Percentiles rank a stretch among this genome's conserved stretches.
phyloP scores from a whole-genome alignment of 2,113 vertebrate genomes.

The Ariopsis seemanni region DNA sequence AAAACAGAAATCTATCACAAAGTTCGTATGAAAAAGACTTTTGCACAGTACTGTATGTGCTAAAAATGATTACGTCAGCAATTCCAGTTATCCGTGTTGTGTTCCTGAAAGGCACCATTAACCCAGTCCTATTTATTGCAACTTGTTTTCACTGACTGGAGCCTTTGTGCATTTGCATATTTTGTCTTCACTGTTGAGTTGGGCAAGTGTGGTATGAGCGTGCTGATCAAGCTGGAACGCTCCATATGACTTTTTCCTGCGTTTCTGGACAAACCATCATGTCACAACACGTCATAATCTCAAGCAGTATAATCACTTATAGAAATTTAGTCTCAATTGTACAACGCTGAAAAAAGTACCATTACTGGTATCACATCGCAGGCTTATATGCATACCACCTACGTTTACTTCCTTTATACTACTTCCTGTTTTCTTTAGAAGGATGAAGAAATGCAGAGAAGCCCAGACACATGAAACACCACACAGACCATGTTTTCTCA shows the following conservation, averaged over 20 bases:
- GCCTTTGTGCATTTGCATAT: background rate
- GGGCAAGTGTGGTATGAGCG: background rate
- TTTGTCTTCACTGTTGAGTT: background rate
- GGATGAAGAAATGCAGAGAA: constrained; percentile 17
- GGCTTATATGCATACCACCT: background rate
- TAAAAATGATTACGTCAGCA: no score
- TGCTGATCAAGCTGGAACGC: background rate
- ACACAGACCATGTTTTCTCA: background rate
- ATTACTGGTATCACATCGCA: background rate
- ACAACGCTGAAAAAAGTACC: background rate
- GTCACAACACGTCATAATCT: background rate
- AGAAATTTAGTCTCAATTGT: no score
- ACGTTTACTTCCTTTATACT: constrained; percentile 28
- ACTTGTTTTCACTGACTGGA: background rate
- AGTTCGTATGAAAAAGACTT: no score
- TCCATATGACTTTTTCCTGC: background rate
- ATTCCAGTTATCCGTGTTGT: no score
- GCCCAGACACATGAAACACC: background rate
- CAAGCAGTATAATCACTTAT: background rate
- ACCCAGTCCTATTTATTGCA: background rate
- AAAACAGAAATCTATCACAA: no score
- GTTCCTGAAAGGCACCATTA: background rate
- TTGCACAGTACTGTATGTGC: no score
- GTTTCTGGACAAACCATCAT: background rate
- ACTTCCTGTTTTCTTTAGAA: constrained; percentile 13